Evolutionary conservation across 2,888 invertebrate species (phyloP).

Genomic region (Cylloceria caligata): DNA sequence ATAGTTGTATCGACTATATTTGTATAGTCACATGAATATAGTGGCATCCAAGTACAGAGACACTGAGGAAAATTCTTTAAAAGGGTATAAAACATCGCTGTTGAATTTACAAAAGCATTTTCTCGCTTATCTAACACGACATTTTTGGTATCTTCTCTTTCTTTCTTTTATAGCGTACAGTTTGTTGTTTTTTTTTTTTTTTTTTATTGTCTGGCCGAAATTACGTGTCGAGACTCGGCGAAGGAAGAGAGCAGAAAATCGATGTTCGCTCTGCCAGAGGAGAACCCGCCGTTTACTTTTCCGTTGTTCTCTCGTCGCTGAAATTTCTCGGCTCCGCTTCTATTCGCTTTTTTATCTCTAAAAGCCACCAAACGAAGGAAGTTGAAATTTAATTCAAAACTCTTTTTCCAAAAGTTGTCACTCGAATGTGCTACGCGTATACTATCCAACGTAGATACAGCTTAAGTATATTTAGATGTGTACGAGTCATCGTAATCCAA

Average conservation of each 20-base stretch:
- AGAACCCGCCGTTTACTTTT: slow-evolving; percentile 21
- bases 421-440: slow-evolving; percentile 5
- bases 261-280: slow-evolving; percentile 17
- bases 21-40: too few relatives aligned
- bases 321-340: slow-evolving; percentile 40
- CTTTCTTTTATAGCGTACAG: background rate
- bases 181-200: slow-evolving; percentile 14
- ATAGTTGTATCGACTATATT: too few relatives aligned
- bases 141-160: slow-evolving; percentile 12
- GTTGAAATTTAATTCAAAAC: slow-evolving; percentile 61
- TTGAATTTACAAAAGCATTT: slow-evolving; percentile 25
- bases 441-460: background rate
- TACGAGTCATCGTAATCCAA: background rate
- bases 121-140: background rate
- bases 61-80: too few relatives aligned
- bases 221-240: background rate
- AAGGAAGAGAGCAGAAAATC: slow-evolving; percentile 21
- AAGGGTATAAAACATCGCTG: background rate
- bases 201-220: background rate
- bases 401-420: slow-evolving; percentile 50
- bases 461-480: background rate
- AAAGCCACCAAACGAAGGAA: slow-evolving; percentile 59
- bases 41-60: background rate
- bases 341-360: slow-evolving; percentile 54
- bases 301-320: slow-evolving; percentile 1